A percentile compares a stretch with the other conserved stretches of the same genome.
phyloP scores from a whole-genome alignment of 1,140 invertebrate genomes.

The Drosophila elegans region DNA sequence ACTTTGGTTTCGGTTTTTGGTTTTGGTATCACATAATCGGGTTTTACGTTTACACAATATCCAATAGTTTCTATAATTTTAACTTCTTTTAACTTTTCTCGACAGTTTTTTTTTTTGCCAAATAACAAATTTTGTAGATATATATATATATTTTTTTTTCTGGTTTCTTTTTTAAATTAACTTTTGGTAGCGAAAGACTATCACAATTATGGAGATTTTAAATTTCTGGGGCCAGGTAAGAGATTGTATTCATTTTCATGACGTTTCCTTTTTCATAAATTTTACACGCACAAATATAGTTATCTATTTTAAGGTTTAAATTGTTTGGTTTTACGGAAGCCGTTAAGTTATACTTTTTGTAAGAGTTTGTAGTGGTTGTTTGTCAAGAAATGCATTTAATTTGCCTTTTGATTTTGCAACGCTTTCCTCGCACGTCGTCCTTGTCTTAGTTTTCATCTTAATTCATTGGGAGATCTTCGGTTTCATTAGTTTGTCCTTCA shows the following conservation, averaged over 20 bases:
- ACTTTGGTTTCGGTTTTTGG: constrained; percentile 29
- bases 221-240: constrained; percentile 34
- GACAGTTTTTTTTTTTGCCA: constrained; percentile 15
- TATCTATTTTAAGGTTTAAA: constrained; percentile 19
- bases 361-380: constrained; percentile 27
- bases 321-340: constrained; percentile 39
- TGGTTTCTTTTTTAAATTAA: constrained; percentile 24
- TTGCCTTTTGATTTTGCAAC: constrained; percentile 75
- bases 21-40: constrained; percentile 52
- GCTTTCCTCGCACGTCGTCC: constrained; percentile 27
- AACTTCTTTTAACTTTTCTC: constrained; percentile 16
- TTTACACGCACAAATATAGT: constrained; percentile 48
- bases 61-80: constrained; percentile 33
- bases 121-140: constrained; percentile 35
- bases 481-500: constrained; percentile 36
- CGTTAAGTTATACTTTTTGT: constrained; percentile 20
- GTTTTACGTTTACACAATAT: constrained; percentile 32
- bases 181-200: constrained; percentile 65
- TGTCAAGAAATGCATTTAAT: constrained; percentile 67
- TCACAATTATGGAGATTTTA: constrained; percentile 74
- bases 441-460: constrained; percentile 18
- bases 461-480: constrained; percentile 30
- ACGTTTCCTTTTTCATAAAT: constrained; percentile 26
- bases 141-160: constrained; percentile 12
- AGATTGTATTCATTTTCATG: constrained; percentile 59